Percentiles rank a stretch among this genome's conserved stretches.
Conservation (phyloP, 2,888 invertebrate genomes). For the Eledona agricola region DNA sequence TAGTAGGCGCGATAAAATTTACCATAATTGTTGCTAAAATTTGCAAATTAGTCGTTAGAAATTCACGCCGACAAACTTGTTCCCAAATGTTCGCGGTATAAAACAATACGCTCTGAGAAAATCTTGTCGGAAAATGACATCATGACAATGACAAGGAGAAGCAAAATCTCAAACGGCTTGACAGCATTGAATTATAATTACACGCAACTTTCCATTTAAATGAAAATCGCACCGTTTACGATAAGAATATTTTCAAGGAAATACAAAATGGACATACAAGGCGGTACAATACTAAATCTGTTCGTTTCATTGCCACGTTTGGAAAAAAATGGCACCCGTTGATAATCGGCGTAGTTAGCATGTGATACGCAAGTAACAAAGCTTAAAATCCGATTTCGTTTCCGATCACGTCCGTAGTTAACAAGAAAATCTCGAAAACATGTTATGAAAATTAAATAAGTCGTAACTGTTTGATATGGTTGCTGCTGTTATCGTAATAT, state of each 20-base stretch:
- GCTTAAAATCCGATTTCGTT: constrained; percentile 15
- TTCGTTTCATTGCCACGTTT: no score
- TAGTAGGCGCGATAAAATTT: no score
- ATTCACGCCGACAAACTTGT: constrained; percentile 1
- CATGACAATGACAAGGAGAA: constrained; percentile 22
- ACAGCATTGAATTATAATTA: constrained; percentile 10
- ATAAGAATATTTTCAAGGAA: no score
- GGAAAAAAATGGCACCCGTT: no score
- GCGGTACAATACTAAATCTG: no score
- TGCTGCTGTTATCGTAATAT: no score
- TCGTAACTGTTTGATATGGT: constrained; percentile 21
- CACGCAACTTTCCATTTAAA: no score
- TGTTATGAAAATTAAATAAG: constrained; percentile 19
- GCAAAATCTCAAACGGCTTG: constrained; percentile 16
- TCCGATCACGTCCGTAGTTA: constrained; percentile 19
- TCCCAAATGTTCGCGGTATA: constrained; percentile 8
- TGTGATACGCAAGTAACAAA: no score
- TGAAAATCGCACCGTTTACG: no score
- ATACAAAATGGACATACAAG: no score
- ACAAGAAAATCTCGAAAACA: constrained; percentile 25
- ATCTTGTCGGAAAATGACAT: constrained; percentile 19
- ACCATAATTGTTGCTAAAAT: no score
- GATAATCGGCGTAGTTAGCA: no score
- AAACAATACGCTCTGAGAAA: constrained; percentile 11
- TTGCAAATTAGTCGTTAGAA: constrained; percentile 16